These are phyloP conservation scores for Miichthys miiuy DNA, from an alignment of 2,797 vertebrate species.

Conservation along the genomic window DNA sequence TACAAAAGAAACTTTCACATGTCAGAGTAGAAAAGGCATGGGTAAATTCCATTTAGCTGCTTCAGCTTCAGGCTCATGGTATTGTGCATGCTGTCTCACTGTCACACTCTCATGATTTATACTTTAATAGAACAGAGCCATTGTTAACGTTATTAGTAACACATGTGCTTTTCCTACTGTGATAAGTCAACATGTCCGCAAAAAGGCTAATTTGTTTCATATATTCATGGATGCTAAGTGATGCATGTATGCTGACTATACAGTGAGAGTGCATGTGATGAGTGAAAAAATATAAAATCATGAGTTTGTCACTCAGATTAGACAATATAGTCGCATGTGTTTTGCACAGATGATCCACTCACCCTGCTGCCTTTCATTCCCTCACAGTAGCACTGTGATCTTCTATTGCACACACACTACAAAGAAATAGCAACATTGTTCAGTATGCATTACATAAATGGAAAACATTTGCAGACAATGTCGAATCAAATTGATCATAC, in stretches of 20 bases:
- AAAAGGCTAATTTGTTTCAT: neutral
- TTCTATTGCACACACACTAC: conserved; percentile 71
- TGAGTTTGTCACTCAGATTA: too few species aligned
- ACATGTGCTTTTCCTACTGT: neutral
- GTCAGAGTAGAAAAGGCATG: neutral
- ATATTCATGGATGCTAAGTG: neutral
- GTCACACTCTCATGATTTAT: neutral
- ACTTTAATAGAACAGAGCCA: neutral
- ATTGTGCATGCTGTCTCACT: neutral
- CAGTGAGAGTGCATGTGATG: neutral
- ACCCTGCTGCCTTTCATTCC: conserved; percentile 79
- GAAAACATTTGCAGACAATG: neutral
- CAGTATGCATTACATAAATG: neutral
- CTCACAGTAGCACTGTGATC: conserved; percentile 68
- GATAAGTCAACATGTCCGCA: neutral
- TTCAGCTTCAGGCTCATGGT: neutral
- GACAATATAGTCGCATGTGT: neutral
- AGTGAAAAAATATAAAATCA: neutral
- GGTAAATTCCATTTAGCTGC: neutral
- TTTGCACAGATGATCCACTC: conserved; percentile 36
- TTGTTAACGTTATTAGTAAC: neutral
- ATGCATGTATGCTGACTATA: neutral
- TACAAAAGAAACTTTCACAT: neutral
- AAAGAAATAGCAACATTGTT: conserved; percentile 23
- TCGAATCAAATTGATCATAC: neutral